A percentile compares a stretch with the other conserved stretches of the same genome.
phyloP scores from a whole-genome alignment of 2,113 vertebrate genomes.

The Urocolius indicus region DNA sequence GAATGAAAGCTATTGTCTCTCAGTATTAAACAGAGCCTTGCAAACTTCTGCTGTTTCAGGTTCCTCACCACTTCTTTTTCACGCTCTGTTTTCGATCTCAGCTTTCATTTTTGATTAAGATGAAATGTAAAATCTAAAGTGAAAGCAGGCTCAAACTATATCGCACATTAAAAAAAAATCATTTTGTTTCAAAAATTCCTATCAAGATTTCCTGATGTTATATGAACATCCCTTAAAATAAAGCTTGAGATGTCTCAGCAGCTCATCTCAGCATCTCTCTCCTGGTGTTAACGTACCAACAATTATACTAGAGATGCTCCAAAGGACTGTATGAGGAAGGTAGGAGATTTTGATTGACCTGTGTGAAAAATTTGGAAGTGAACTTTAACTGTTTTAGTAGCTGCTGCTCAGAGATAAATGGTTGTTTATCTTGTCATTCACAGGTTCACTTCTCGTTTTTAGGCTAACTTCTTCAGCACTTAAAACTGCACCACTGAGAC shows the following conservation, averaged over 20 bases:
- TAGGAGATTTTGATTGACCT: neutral
- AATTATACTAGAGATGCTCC: fast-evolving
- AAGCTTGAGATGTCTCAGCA: neutral
- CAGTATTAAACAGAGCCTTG: conserved; percentile 22
- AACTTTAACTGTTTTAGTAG: neutral
- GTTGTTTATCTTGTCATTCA: neutral
- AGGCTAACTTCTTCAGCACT: neutral
- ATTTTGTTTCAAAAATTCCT: neutral
- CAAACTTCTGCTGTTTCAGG: conserved; percentile 36
- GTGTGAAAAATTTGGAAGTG: neutral
- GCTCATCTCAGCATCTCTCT: neutral
- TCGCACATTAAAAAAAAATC: neutral
- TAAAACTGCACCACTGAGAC: neutral
- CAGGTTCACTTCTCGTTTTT: neutral
- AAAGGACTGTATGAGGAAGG: neutral
- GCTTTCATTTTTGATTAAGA: conserved; percentile 25
- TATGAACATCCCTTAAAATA: neutral
- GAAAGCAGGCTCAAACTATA: neutral
- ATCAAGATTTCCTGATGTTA: neutral
- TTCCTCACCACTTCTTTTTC: neutral
- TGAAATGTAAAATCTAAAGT: neutral
- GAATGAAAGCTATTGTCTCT: conserved; percentile 47
- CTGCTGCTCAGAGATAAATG: neutral
- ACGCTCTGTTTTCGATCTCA: neutral
- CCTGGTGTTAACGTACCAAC: neutral